phyloP scores from a whole-genome alignment of 2,888 invertebrate genomes.

The Diogma glabrata region DNA sequence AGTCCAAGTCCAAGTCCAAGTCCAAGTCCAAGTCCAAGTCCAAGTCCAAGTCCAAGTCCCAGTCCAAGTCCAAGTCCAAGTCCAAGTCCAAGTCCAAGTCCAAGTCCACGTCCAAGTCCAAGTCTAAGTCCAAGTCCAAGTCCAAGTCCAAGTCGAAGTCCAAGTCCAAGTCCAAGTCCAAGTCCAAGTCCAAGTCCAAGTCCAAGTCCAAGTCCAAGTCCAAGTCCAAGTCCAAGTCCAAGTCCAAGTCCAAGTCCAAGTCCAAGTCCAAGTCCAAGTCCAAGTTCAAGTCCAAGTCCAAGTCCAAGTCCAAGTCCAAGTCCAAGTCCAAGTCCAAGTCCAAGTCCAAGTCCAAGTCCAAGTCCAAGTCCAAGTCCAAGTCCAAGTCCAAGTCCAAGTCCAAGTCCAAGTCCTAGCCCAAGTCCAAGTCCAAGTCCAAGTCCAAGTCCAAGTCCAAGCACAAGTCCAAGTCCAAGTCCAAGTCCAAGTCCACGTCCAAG shows the following conservation, averaged over 20 bases:
- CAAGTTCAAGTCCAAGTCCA: not conserved
- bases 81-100: slow-evolving; percentile 5
- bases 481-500: slow-evolving; percentile 5
- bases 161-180: not conserved
- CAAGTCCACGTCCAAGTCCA: not conserved
- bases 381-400: slow-evolving; percentile 3
- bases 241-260: not conserved
- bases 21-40: slow-evolving; percentile 1
- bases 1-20: not conserved
- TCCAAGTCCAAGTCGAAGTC: not conserved
- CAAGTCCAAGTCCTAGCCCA: slow-evolving; percentile 2
- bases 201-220: not conserved
- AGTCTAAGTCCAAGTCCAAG: not conserved
- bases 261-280: not conserved
- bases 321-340: not conserved
- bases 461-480: slow-evolving; percentile 2
- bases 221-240: not conserved
- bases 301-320: not conserved
- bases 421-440: slow-evolving; percentile 2
- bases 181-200: slow-evolving; percentile 1
- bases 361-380: slow-evolving; percentile 5
- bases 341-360: not conserved
- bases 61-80: slow-evolving; percentile 5
- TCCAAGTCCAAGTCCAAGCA: slow-evolving; percentile 4
- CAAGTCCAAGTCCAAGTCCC: slow-evolving; percentile 1